Percentiles rank a stretch among this genome's conserved stretches.
Conservation (phyloP, 2,113 vertebrate genomes). For the Epinephelus lanceolatus region DNA sequence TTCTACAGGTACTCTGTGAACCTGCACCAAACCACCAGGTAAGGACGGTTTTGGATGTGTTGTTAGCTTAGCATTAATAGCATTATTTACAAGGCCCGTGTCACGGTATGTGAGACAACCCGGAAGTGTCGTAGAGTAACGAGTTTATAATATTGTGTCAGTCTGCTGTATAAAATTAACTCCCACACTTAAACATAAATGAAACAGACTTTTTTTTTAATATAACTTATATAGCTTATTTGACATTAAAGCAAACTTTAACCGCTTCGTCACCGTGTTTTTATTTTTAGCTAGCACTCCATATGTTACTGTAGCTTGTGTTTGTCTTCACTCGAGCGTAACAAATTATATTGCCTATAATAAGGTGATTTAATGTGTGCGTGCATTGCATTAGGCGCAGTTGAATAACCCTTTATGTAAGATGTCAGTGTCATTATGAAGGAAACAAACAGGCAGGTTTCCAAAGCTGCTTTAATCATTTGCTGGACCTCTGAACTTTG, state of each 20-base stretch:
- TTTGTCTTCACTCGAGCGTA: neutral
- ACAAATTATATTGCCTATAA: neutral
- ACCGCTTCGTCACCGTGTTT: neutral
- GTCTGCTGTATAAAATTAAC: neutral
- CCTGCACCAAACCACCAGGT: conserved; percentile 61
- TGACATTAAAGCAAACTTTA: neutral
- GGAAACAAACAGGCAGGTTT: neutral
- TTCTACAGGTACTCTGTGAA: conserved; percentile 29
- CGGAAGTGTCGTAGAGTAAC: neutral
- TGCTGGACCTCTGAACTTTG: conserved; percentile 71
- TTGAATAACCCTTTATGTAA: neutral
- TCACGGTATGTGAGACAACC: neutral
- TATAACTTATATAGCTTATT: neutral
- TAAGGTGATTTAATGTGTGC: neutral
- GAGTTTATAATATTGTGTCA: too few relatives aligned
- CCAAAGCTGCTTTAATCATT: conserved; percentile 59
- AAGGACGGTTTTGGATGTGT: neutral
- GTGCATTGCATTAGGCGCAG: neutral
- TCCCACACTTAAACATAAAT: neutral
- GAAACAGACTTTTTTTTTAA: neutral
- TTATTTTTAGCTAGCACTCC: neutral
- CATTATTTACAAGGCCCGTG: neutral
- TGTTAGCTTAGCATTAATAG: neutral
- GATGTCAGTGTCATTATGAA: neutral
- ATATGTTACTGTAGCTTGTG: neutral